Conservation (phyloP, 2,888 invertebrate genomes). For the Pyrgus malvae region DNA sequence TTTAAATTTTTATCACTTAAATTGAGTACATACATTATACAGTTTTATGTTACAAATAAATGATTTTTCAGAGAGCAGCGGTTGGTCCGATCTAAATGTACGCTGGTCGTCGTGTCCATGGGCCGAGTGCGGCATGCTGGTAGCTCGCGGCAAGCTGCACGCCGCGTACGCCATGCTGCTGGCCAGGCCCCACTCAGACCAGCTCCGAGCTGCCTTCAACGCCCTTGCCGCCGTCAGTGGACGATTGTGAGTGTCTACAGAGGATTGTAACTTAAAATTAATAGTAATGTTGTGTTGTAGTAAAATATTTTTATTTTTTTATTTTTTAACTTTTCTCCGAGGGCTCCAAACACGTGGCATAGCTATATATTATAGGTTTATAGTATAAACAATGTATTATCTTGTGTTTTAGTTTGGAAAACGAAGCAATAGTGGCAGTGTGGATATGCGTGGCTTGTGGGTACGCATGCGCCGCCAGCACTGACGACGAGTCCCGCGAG, state of each 20-base stretch:
- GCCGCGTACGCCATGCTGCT: conserved; percentile 52
- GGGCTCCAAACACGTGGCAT: too few species aligned
- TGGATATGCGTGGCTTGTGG: conserved; percentile 62
- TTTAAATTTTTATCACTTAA: too few species aligned
- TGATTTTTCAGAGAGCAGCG: conserved; percentile 35
- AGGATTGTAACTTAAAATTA: too few species aligned
- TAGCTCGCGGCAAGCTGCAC: conserved; percentile 39
- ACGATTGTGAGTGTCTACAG: not conserved
- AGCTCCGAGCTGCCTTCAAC: not conserved
- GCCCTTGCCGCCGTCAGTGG: not conserved
- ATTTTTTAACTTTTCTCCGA: too few species aligned
- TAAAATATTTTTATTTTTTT: too few species aligned
- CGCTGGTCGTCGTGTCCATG: conserved; percentile 46
- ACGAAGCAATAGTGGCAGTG: conserved; percentile 54
- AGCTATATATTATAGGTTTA: too few species aligned
- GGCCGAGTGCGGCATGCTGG: conserved; percentile 39
- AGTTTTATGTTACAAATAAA: not conserved
- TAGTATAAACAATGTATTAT: too few species aligned
- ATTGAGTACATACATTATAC: too few species aligned
- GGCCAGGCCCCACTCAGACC: conserved; percentile 24
- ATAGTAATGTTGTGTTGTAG: too few species aligned
- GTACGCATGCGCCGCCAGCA: conserved; percentile 32
- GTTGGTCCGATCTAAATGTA: conserved; percentile 44
- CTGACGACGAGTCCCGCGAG: conserved; percentile 20
- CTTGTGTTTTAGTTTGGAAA: too few species aligned